phyloP scores from a whole-genome alignment of 2,113 vertebrate species.

The Formicarius rufipectus region DNA sequence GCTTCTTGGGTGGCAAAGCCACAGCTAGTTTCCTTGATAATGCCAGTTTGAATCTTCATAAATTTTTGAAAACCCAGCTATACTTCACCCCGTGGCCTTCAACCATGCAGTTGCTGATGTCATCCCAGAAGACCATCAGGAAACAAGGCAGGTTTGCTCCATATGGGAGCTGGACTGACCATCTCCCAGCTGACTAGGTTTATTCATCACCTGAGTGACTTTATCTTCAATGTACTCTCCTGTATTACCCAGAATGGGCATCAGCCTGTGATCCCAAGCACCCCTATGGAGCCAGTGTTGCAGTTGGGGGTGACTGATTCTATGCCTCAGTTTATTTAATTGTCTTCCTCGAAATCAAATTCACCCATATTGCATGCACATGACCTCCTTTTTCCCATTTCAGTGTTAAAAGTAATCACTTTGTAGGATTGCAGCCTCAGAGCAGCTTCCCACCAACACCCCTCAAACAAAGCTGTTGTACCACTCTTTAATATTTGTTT shows the following conservation, averaged over 20 bases:
- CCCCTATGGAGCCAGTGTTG: rapidly evolving
- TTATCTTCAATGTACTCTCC: not conserved
- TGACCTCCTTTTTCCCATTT: not conserved
- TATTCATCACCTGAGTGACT: not conserved
- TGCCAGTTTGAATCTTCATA: not conserved
- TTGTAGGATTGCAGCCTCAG: not conserved
- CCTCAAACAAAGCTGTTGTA: not conserved
- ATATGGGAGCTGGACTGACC: not conserved
- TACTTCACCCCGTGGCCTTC: not conserved
- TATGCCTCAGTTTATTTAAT: not conserved
- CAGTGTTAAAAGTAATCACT: not conserved
- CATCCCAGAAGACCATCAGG: not conserved
- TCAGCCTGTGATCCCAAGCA: not conserved
- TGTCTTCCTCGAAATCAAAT: not conserved
- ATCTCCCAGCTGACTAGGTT: not conserved
- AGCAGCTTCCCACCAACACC: not conserved
- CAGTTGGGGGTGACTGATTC: not conserved
- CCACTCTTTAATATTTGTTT: not conserved
- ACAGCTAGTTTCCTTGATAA: not conserved
- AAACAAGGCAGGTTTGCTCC: not conserved
- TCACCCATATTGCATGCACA: not conserved
- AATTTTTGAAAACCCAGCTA: not conserved
- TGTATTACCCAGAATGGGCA: not conserved
- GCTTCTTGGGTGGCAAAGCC: not conserved
- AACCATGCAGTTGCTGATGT: not conserved